Percentiles rank a stretch among this genome's conserved stretches.
Evolutionary conservation across 2,888 invertebrate genomes (phyloP).

Genomic region (Rhagium mordax): DNA sequence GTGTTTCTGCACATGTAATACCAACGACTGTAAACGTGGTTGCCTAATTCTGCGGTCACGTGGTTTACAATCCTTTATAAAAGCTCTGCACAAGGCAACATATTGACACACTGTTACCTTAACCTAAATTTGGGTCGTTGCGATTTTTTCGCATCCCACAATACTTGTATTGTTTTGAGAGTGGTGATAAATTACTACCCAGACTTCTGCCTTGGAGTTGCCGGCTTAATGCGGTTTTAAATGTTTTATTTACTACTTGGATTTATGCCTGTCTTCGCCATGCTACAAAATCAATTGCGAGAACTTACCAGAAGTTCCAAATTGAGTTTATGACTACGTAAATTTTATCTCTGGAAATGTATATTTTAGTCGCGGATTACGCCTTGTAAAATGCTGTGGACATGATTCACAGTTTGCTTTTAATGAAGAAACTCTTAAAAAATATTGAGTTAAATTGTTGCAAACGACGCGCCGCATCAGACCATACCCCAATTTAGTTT

Average conservation of each 20-base stretch:
- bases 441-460: neutral
- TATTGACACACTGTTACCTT: neutral
- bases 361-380: slow-evolving; percentile 4
- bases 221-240: neutral
- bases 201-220: neutral
- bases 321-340: slow-evolving; percentile 4
- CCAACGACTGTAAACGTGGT: too few species aligned
- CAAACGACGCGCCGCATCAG: neutral
- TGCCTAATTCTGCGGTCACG: too few species aligned
- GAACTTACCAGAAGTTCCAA: neutral
- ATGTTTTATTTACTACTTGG: neutral
- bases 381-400: neutral
- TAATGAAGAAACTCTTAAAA: neutral
- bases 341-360: slow-evolving; percentile 7
- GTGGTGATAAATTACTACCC: neutral
- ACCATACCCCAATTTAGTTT: neutral
- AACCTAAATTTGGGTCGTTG: neutral
- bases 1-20: too few species aligned
- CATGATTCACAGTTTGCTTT: neutral
- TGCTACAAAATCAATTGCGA: neutral
- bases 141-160: neutral
- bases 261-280: neutral
- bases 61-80: too few species aligned
- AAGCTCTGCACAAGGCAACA: too few species aligned
- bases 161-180: neutral